Evolutionary conservation across 2,888 invertebrate genomes (phyloP).

Genomic region (Nesidiocoris tenuis): DNA sequence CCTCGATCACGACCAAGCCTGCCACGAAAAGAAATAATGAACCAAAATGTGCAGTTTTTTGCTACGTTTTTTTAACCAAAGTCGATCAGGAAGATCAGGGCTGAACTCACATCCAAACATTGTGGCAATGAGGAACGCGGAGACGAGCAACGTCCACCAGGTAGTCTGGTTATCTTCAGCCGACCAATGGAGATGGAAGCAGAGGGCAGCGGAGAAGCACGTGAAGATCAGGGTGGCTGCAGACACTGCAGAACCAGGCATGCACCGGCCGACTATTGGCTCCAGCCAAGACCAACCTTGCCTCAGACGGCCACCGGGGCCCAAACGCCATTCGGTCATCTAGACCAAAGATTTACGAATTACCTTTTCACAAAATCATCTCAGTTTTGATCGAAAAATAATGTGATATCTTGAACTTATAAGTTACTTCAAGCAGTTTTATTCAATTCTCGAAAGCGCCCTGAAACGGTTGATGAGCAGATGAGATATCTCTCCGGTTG

Average conservation of each 20-base stretch:
- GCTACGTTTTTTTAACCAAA: too few species aligned
- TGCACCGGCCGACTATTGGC: conserved; percentile 69
- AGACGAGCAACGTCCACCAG: conserved; percentile 70
- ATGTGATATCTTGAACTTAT: too few species aligned
- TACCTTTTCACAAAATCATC: too few species aligned
- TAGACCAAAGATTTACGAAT: conserved; percentile 18
- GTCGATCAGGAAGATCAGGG: too few species aligned
- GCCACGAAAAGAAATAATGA: conserved; percentile 43
- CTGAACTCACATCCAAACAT: conserved; percentile 68
- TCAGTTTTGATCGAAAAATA: too few species aligned
- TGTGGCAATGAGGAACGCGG: conserved; percentile 63
- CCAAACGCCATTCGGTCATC: conserved; percentile 48
- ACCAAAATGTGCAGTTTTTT: too few species aligned
- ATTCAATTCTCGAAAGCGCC: too few species aligned
- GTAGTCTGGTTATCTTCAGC: conserved; percentile 58
- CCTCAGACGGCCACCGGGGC: conserved; percentile 69
- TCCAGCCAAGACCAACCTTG: conserved; percentile 66
- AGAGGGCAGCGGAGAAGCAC: conserved; percentile 67
- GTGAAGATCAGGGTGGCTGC: conserved; percentile 71
- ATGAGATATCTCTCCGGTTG: too few species aligned
- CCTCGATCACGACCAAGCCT: conserved; percentile 73
- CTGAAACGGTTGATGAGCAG: too few species aligned
- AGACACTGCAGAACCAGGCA: conserved; percentile 74
- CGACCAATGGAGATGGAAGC: conserved; percentile 62
- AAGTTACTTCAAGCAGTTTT: too few species aligned